Evolutionary conservation across 1,140 invertebrate species (phyloP), one percentile per base, ranked within the genome.

Genomic region (Aphidius ervi): DNA sequence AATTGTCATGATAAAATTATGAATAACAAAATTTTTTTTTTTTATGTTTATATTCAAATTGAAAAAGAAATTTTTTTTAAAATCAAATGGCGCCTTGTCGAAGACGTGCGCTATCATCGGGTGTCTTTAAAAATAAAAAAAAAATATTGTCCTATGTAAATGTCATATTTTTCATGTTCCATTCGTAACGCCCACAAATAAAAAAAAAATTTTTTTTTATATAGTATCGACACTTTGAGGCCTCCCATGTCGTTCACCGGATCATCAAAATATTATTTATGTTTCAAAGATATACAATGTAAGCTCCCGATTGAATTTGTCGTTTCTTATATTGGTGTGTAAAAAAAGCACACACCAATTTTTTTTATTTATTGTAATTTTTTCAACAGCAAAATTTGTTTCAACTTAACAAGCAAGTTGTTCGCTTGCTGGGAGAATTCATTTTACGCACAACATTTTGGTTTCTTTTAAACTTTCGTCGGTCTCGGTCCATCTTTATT

Each of bases 401-500:
- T 1, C 9, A 6, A 43, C 1, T 20, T n/a, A 37, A 31, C 6
- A 50, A 31, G 31, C 16, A 42, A 54, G 40, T 54, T 54, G 39
- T 40, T 9, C n/a, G n/a, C n/a, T 4, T n/a, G 8, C 52, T 41
- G 20, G 6, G 31, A 5, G 52, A 3, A 31, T 43, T 43, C 42
- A 39, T 37, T 40, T 9, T 31, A 31, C 23, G 23, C 4, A 31
- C 23, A 31, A 31, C 2, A 39, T 52, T 52, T 50, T 37, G 40
- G 41, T 40, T 40, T 54, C n/a, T 10, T 7, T 54, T 39, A n/a
- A n/a, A 40, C 2, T 31, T 31, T 42, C 39, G 10, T 42, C 52
- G 52, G 52, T 3, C 23, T 37, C 39, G 43, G 47, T 42, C 50
- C 58, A 64, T 61, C 40, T 64, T 64, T 64, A 64, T 64, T 61